Evolutionary conservation across 1,140 invertebrate genomes (phyloP).

Genomic region (Drosophila repletoides): DNA sequence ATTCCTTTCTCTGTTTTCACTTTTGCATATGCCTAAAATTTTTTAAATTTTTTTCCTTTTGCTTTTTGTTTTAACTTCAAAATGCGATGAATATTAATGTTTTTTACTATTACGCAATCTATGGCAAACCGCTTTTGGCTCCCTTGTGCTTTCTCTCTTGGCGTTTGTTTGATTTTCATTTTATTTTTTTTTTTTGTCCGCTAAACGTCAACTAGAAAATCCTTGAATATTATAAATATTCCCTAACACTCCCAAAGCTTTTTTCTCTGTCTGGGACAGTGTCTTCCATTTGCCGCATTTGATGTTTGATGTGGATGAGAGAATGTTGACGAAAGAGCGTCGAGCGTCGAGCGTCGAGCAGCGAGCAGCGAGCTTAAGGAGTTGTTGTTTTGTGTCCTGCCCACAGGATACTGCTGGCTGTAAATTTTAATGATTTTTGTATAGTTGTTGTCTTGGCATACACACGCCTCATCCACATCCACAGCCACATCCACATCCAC

Average conservation of each 20-base stretch:
- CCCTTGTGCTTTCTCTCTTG: constrained; percentile 5
- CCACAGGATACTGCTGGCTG: constrained; percentile 24
- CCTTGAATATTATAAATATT: constrained; percentile 76
- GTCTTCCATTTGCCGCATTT: constrained; percentile 39
- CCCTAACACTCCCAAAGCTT: constrained; percentile 23
- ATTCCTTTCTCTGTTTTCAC: neutral
- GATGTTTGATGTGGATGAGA: constrained; percentile 46
- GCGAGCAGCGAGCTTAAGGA: constrained; percentile 47
- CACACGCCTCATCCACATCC: constrained; percentile 22
- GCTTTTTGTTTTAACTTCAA: constrained; percentile 10
- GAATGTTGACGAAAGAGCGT: constrained; percentile 14
- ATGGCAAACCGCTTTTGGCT: constrained; percentile 29
- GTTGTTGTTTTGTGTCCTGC: constrained; percentile 37
- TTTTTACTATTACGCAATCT: constrained; percentile 27
- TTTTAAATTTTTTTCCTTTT: neutral
- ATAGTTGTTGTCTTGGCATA: constrained; percentile 31
- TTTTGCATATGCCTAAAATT: neutral
- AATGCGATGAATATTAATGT: constrained; percentile 66
- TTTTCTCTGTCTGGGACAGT: too few relatives aligned
- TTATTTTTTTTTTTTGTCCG: constrained; percentile 19
- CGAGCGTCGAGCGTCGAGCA: too few relatives aligned
- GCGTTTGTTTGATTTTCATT: constrained; percentile 24
- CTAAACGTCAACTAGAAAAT: constrained; percentile 64
- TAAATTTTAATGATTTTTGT: constrained; percentile 64
- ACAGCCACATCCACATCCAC: neutral